Percentiles rank a stretch among this genome's conserved stretches.
These are phyloP conservation scores for Enteromius argenteus DNA, from an alignment of 2,797 vertebrate species.

Conservation along the genomic window DNA sequence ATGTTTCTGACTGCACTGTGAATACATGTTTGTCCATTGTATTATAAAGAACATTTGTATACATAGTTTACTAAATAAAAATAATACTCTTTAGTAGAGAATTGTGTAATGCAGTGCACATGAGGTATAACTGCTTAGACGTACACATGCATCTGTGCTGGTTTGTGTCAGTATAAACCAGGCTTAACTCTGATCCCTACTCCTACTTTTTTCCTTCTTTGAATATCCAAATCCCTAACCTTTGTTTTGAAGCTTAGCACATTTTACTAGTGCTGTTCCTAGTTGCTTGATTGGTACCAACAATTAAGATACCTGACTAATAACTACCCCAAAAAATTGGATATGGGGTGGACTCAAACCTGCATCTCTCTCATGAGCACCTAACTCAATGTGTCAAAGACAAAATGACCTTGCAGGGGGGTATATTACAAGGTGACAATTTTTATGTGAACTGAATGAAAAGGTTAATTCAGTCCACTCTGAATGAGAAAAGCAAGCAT, in stretches of 20 bases:
- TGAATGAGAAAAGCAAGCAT: background rate
- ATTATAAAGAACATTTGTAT: background rate
- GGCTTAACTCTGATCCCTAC: background rate
- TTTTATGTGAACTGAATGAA: background rate
- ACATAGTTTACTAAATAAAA: background rate
- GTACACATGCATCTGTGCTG: constrained; percentile 5
- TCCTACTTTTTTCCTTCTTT: background rate
- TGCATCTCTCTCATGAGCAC: background rate
- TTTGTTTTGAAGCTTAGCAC: background rate
- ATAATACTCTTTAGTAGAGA: background rate
- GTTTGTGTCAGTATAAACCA: background rate
- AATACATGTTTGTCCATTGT: background rate
- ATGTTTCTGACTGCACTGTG: background rate
- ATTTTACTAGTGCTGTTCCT: background rate
- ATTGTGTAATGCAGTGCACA: background rate
- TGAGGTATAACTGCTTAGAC: background rate
- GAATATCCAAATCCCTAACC: background rate
- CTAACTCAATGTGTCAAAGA: background rate
- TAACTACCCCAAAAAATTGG: background rate
- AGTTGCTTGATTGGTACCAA: background rate
- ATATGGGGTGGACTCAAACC: background rate
- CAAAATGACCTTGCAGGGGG: background rate
- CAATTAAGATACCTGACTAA: background rate
- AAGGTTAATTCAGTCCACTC: too few relatives aligned
- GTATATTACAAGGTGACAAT: background rate